A percentile compares a stretch with the other conserved stretches of the same genome.
phyloP scores from a whole-genome alignment of 53 echinoderm and acorn worm species.

The Astropecten irregularis region DNA sequence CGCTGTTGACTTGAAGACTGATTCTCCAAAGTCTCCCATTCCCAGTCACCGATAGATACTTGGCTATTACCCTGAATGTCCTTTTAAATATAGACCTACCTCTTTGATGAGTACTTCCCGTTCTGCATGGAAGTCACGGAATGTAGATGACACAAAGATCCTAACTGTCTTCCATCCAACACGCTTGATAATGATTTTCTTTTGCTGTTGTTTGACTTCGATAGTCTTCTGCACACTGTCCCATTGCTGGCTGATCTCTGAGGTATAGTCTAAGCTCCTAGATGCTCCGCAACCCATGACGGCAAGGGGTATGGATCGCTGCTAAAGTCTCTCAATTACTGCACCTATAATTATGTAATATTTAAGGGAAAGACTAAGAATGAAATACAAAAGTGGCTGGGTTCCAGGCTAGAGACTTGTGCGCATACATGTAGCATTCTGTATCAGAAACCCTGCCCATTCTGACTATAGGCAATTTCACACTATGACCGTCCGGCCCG shows the following conservation, averaged over 20 bases:
- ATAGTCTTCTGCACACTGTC: conserved; percentile 80
- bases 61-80: no score
- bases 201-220: conserved; percentile 56
- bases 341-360: not conserved
- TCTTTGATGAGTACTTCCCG: conserved; percentile 91
- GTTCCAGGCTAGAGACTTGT: no score
- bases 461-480: no score
- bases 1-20: no score
- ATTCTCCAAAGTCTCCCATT: no score
- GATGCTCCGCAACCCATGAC: conserved; percentile 95
- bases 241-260: conserved; percentile 86
- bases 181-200: conserved; percentile 83
- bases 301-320: not conserved
- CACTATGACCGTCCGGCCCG: no score
- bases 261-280: conserved; percentile 64
- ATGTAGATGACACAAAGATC: conserved; percentile 90
- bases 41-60: no score
- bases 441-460: no score
- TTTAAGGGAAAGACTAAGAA: not conserved
- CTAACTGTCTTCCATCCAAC: conserved; percentile 92
- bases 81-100: no score
- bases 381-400: not conserved
- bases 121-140: conserved; percentile 92
- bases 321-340: not conserved
- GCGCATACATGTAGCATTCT: no score